phyloP scores from a whole-genome alignment of 2,888 invertebrate species.

The Epistrophella euchroma region DNA sequence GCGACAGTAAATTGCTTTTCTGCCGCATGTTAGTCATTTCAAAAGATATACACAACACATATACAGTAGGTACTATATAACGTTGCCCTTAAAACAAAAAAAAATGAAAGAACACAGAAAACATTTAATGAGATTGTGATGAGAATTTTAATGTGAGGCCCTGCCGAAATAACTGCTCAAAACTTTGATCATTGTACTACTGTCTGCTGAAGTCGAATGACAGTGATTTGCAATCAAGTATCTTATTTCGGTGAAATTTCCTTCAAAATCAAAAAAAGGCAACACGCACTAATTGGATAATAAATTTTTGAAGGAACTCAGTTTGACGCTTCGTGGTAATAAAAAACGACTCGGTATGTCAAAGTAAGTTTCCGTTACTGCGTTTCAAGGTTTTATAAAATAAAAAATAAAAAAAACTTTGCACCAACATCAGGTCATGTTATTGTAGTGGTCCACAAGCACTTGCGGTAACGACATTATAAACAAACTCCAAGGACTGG shows the following conservation, averaged over 20 bases:
- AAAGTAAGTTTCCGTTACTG: constrained; percentile 14
- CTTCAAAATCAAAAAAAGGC: constrained; percentile 7
- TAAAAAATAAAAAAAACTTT: constrained; percentile 3
- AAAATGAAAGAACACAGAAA: constrained; percentile 7
- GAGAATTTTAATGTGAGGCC: constrained; percentile 60
- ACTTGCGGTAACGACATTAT: not conserved
- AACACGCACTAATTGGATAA: constrained; percentile 56
- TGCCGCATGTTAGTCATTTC: constrained; percentile 1
- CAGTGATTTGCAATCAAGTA: constrained; percentile 38
- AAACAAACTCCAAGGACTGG: not conserved
- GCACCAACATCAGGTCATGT: not conserved
- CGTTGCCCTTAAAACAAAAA: constrained; percentile 27
- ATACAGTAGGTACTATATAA: not conserved
- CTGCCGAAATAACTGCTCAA: constrained; percentile 34
- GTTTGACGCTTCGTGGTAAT: not conserved
- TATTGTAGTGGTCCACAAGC: not conserved
- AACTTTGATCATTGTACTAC: not conserved
- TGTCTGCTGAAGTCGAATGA: not conserved
- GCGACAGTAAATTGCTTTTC: constrained; percentile 33
- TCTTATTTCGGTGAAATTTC: constrained; percentile 45
- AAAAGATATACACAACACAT: not conserved
- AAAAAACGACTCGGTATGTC: constrained; percentile 28
- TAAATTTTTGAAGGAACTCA: not conserved
- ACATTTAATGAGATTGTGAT: constrained; percentile 22
- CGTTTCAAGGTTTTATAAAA: constrained; percentile 1